phyloP scores from a whole-genome alignment of 2,888 invertebrate species.

The Orthosia gothica region DNA sequence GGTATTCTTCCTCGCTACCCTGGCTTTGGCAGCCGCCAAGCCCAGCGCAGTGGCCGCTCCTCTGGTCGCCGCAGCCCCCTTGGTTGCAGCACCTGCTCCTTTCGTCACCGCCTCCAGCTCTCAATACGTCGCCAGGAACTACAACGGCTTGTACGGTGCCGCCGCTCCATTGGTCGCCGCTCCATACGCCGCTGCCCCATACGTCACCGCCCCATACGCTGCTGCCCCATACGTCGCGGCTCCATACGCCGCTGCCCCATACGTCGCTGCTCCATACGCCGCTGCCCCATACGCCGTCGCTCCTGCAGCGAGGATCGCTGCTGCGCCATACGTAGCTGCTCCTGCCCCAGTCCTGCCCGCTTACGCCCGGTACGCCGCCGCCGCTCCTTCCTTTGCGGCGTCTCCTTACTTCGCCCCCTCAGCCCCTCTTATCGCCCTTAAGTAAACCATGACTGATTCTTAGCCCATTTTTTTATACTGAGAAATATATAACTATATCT shows the following conservation, averaged over 20 bases:
- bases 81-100: constrained; percentile 87
- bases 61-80: constrained; percentile 83
- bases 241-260: constrained; percentile 48
- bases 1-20: constrained; percentile 82
- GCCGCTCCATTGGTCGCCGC: constrained; percentile 88
- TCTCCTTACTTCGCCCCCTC: constrained; percentile 80
- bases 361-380: constrained; percentile 72
- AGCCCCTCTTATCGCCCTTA: constrained; percentile 82
- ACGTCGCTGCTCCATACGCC: constrained; percentile 46
- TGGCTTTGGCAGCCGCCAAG: constrained; percentile 86
- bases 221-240: constrained; percentile 50
- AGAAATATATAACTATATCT: constrained; percentile 56
- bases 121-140: constrained; percentile 92
- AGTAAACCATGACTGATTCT: constrained; percentile 79
- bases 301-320: constrained; percentile 67
- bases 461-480: constrained; percentile 74
- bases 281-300: constrained; percentile 69
- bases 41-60: constrained; percentile 76
- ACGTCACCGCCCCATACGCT: constrained; percentile 45
- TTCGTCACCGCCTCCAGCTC: constrained; percentile 93
- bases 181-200: constrained; percentile 80
- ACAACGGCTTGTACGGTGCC: constrained; percentile 89
- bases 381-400: constrained; percentile 69
- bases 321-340: constrained; percentile 74
- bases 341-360: constrained; percentile 77